Conservation (phyloP, 2,113 vertebrate genomes). For the Thymallus thymallus region DNA sequence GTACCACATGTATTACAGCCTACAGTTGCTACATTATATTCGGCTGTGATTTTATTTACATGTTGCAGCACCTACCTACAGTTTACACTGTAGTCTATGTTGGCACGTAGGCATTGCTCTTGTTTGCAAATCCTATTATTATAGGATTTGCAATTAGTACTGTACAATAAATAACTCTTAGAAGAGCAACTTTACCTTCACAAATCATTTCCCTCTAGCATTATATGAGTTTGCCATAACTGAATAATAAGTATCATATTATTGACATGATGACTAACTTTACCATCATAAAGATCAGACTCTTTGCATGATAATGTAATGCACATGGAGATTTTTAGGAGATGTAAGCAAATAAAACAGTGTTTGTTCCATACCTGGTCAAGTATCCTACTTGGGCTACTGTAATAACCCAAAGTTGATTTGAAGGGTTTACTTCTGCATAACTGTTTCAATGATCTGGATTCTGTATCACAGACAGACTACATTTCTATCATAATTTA, state of each 20-base stretch:
- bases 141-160: background rate
- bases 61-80: background rate
- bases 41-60: background rate
- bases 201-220: background rate
- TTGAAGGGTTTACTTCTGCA: background rate
- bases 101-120: background rate
- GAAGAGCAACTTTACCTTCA: background rate
- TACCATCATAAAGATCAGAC: background rate
- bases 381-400: background rate
- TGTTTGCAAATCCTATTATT: background rate
- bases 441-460: background rate
- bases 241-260: background rate
- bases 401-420: too few relatives aligned
- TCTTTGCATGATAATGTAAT: background rate
- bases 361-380: too few relatives aligned
- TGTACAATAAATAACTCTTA: background rate
- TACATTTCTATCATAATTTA: background rate
- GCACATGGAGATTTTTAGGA: background rate
- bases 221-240: background rate
- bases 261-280: background rate
- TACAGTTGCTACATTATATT: background rate
- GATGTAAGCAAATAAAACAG: background rate
- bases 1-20: background rate
- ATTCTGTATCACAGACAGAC: background rate
- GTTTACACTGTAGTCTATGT: background rate